Conservation (phyloP, 2,888 invertebrate genomes). For the Girardia tigrina region DNA sequence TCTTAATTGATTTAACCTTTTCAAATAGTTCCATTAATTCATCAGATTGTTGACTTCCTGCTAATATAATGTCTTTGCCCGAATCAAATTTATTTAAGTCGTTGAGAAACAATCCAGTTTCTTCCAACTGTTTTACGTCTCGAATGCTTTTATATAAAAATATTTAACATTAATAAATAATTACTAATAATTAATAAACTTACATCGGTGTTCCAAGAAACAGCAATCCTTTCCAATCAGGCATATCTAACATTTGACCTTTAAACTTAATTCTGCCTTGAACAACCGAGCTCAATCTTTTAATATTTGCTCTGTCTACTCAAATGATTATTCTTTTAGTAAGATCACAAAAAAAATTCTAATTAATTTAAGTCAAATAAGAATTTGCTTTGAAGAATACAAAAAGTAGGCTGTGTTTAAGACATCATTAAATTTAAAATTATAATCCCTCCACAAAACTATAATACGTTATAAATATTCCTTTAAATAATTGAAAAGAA, state of each 20-base stretch:
- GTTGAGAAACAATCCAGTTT: constrained; percentile 84
- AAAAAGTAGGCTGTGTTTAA: too few relatives aligned
- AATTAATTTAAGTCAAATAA: too few relatives aligned
- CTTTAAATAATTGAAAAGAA: too few relatives aligned
- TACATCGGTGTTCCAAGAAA: constrained; percentile 76
- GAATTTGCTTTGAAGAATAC: too few relatives aligned
- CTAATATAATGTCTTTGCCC: constrained; percentile 83
- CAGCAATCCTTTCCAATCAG: constrained; percentile 66
- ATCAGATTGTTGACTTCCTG: constrained; percentile 89
- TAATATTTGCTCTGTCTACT: constrained; percentile 1
- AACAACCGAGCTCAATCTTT: constrained; percentile 17
- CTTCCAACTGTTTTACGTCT: constrained; percentile 73
- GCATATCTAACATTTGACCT: constrained; percentile 70
- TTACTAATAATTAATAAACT: constrained; percentile 47
- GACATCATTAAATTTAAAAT: too few relatives aligned
- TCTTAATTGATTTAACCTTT: too few relatives aligned
- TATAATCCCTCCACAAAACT: too few relatives aligned
- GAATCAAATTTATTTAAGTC: constrained; percentile 98
- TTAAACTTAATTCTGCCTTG: constrained; percentile 54
- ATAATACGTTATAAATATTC: too few relatives aligned
- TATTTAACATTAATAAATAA: background rate
- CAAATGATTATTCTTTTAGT: too few relatives aligned
- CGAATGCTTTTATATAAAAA: constrained; percentile 58
- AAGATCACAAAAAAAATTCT: too few relatives aligned
- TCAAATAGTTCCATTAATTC: constrained; percentile 83